Conservation (phyloP, 1,140 invertebrate genomes). For the Apis florea region DNA sequence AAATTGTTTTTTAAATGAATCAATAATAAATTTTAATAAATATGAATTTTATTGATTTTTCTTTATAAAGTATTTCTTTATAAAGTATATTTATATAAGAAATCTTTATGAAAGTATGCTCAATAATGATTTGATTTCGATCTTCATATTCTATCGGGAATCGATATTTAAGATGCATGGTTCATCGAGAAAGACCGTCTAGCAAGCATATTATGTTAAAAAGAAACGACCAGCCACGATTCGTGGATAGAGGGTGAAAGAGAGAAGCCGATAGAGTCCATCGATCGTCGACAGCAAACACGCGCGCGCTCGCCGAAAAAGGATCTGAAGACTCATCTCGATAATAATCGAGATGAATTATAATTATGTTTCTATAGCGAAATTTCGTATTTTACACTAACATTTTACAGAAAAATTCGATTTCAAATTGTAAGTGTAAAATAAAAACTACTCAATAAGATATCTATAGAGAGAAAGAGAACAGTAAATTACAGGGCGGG, state of each 20-base stretch:
- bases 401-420: neutral
- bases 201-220: neutral
- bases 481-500: conserved; percentile 51
- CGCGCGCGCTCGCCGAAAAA: conserved; percentile 33
- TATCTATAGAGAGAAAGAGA: neutral
- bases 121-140: conserved; percentile 13
- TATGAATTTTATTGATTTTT: too few species aligned
- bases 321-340: conserved; percentile 11
- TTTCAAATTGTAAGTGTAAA: neutral
- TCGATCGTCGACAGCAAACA: conserved; percentile 50
- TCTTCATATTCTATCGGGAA: conserved; percentile 24
- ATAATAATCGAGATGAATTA: neutral
- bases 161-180: conserved; percentile 28
- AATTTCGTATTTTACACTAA: too few species aligned
- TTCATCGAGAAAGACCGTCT: conserved; percentile 16
- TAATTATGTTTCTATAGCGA: neutral
- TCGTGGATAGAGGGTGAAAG: conserved; percentile 32
- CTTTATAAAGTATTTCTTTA: too few species aligned
- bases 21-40: neutral
- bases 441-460: neutral
- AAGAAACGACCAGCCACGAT: conserved; percentile 11
- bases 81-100: too few species aligned
- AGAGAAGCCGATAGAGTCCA: conserved; percentile 42
- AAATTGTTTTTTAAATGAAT: neutral
- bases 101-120: neutral